phyloP scores from a whole-genome alignment of 35 echinoderm and acorn worm genomes.

The Amphiura filiformis region DNA sequence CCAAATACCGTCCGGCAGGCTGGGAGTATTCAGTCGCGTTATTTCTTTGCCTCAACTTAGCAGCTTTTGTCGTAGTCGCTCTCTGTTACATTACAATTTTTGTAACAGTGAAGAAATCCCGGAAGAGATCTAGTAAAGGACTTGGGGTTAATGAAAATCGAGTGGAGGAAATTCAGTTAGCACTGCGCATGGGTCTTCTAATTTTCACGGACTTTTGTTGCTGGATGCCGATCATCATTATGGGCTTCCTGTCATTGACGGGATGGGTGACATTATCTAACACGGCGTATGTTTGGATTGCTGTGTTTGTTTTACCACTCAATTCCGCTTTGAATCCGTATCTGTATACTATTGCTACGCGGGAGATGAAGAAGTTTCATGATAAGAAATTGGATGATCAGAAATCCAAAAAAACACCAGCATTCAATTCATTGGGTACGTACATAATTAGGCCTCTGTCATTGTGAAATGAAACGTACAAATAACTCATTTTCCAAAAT shows the following conservation, averaged over 20 bases:
- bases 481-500: too few species aligned
- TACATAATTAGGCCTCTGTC: too few species aligned
- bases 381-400: too few species aligned
- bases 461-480: too few species aligned
- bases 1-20: neutral
- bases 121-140: slow-evolving; percentile 4
- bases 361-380: neutral
- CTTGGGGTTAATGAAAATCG: neutral
- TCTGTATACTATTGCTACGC: slow-evolving; percentile 9
- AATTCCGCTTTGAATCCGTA: slow-evolving; percentile 27
- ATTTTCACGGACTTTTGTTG: neutral
- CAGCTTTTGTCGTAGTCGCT: slow-evolving; percentile 3
- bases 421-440: too few species aligned
- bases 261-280: neutral
- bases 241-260: neutral
- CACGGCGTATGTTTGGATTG: slow-evolving; percentile 10
- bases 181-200: neutral
- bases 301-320: neutral
- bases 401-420: too few species aligned
- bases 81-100: slow-evolving; percentile 33
- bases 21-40: slow-evolving; percentile 35
- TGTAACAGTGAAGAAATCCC: slow-evolving; percentile 8
- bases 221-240: slow-evolving; percentile 12
- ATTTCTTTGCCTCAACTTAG: slow-evolving; percentile 36
- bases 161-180: neutral